Evolutionary conservation across 2,113 vertebrate genomes (phyloP).

Genomic region (Astatoreochromis straeleni): DNA sequence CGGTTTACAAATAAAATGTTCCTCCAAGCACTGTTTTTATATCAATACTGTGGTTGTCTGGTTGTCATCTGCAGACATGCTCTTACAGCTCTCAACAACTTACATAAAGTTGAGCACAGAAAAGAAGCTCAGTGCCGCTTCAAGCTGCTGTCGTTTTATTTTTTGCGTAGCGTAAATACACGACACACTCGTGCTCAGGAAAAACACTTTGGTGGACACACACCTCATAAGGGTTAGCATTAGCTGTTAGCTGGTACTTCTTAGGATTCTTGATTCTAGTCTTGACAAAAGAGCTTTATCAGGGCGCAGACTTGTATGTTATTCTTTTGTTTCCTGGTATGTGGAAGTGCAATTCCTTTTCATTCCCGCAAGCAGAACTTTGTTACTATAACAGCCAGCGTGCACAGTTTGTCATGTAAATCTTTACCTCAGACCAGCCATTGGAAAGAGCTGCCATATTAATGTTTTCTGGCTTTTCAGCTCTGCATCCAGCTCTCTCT

Average conservation of each 20-base stretch:
- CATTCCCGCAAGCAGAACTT: not conserved
- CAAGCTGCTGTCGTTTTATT: not conserved
- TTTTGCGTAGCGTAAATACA: not conserved
- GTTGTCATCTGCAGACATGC: not conserved
- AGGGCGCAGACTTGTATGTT: not conserved
- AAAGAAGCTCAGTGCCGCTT: not conserved
- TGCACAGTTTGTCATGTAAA: not conserved
- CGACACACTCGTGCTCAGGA: not conserved
- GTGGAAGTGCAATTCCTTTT: constrained; percentile 15
- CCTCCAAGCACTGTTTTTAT: not conserved
- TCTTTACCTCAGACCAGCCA: not conserved
- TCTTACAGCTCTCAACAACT: not conserved
- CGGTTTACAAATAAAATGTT: not conserved
- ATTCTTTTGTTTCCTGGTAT: not conserved
- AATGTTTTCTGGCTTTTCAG: not conserved
- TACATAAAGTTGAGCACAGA: not conserved
- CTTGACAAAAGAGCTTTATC: constrained; percentile 3
- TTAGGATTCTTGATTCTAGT: not conserved
- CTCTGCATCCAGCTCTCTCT: not conserved
- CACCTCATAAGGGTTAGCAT: not conserved
- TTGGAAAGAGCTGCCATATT: constrained; percentile 24
- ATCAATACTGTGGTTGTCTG: not conserved
- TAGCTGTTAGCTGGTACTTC: constrained; percentile 17
- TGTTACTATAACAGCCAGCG: not conserved
- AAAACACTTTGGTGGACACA: not conserved